A percentile compares a stretch with the other conserved stretches of the same genome.
These are phyloP conservation scores for Meghimatium bilineatum DNA, from an alignment of 2,888 invertebrate genomes.

Conservation along the genomic window DNA sequence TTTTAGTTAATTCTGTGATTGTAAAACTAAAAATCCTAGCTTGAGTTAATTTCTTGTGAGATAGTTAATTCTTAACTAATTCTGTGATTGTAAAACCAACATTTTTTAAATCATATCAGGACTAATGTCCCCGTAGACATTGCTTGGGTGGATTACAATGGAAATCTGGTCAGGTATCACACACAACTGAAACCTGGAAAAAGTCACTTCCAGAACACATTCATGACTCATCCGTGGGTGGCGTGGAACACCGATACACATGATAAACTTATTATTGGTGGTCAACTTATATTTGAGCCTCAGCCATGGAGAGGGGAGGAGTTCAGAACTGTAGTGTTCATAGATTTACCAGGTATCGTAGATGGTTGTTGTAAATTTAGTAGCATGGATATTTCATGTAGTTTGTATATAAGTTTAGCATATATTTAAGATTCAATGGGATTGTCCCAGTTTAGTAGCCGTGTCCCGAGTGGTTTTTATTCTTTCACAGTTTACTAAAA, in stretches of 20 bases:
- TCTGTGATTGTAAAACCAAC: too few relatives aligned
- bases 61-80: background rate
- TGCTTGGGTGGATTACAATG: slow-evolving; percentile 38
- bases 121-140: slow-evolving; percentile 35
- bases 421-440: too few relatives aligned
- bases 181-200: slow-evolving; percentile 7
- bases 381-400: too few relatives aligned
- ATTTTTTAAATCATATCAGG: slow-evolving; percentile 11
- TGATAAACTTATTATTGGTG: slow-evolving; percentile 24
- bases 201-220: slow-evolving; percentile 28
- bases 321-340: slow-evolving; percentile 24
- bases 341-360: slow-evolving; percentile 36
- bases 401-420: too few relatives aligned
- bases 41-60: background rate
- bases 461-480: background rate
- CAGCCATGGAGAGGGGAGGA: slow-evolving; percentile 35
- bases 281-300: slow-evolving; percentile 24
- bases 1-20: background rate
- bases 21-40: background rate
- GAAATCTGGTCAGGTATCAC: slow-evolving; percentile 23
- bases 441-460: background rate
- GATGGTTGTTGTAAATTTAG: too few relatives aligned
- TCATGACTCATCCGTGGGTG: slow-evolving; percentile 36
- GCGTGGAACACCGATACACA: slow-evolving; percentile 35
- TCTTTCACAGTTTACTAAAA: too few relatives aligned